Base-by-base conservation (phyloP, 1,140 invertebrate genomes). In the Pseudomyrmex dendroicus region DNA sequence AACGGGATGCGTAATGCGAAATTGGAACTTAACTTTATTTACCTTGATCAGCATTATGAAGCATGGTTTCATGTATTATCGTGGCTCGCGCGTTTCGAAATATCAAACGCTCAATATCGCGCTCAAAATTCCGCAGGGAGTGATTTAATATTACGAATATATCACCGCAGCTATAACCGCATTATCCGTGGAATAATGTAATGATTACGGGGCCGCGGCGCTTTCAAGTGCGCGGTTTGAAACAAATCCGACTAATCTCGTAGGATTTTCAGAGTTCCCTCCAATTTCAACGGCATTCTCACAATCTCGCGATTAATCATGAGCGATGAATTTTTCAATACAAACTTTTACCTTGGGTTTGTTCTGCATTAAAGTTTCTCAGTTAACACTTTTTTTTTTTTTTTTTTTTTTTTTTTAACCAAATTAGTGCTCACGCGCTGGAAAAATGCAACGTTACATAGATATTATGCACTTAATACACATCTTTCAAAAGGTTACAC, bases 141-240 rank as follows among this genome's bases (percentile, higher is more conserved):
- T 80, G 66, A 80, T 80, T 80, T 80, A 80, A 80, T 80, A 80
- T 80, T 80, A 80, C 76, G 76, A 46, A 63, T 80, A 59, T 50
- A 70, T 72, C 66, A 72, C 66, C 44, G n/a, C 35, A 70, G 66
- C 35, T 35, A 66, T 72, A 80, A 80, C 35, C 56, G 50, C 44
- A 20, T 80, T 80, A 80, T 12, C 15, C 35, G 44, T 59, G 76
- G 54, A 80, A 80, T 80, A 70, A 72, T 61, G 66, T 59, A 59
- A 80, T 61, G 66, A 80, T 80, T 72, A 61, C 57, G 54, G 3
- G 4, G 22, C 44, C 20, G 20, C 25, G 35, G 20, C 56, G 66
- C 76, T 80, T 80, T 80, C 76, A 80, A 80, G 76, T 72, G 35
- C 76, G 66, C 56, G 76, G 66, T 80, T 80, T 80, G 54, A 70